phyloP scores from a whole-genome alignment of 2,113 vertebrate species.

The Spheniscus mendiculus region DNA sequence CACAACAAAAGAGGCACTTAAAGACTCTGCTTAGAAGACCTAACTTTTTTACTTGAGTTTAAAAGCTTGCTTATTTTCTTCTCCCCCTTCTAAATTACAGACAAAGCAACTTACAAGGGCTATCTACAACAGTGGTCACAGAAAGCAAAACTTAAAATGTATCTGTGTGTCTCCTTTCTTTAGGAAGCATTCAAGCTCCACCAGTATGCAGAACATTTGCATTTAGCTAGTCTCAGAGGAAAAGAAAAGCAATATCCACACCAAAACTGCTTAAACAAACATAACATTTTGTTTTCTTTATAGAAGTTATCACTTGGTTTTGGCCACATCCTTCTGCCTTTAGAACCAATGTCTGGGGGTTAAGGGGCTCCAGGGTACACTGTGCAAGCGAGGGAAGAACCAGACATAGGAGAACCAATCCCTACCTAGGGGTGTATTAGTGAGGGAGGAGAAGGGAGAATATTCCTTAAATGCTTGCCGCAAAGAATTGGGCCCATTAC shows the following conservation, averaged over 20 bases:
- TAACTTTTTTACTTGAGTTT: neutral
- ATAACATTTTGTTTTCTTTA: neutral
- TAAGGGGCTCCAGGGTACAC: neutral
- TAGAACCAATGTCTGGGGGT: neutral
- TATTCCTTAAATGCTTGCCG: neutral
- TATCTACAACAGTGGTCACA: too few species aligned
- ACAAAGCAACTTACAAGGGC: too few species aligned
- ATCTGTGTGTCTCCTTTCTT: neutral
- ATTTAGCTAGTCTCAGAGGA: neutral
- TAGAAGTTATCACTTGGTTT: neutral
- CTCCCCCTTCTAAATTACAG: too few species aligned
- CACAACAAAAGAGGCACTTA: neutral
- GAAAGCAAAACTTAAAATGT: too few species aligned
- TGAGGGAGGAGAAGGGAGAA: neutral
- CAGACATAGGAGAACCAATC: neutral
- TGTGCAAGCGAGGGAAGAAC: neutral
- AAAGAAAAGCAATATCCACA: neutral
- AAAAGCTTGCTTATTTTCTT: neutral
- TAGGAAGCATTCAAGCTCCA: neutral
- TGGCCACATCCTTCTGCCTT: neutral
- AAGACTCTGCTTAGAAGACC: neutral
- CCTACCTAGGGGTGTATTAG: too few species aligned
- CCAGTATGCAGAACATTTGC: neutral
- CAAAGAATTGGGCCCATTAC: neutral
- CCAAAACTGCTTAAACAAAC: neutral